A percentile compares a stretch with the other conserved stretches of the same genome.
These are phyloP conservation scores for Drosophila sucinea DNA, from an alignment of 1,140 invertebrate genomes.

Conservation along the genomic window DNA sequence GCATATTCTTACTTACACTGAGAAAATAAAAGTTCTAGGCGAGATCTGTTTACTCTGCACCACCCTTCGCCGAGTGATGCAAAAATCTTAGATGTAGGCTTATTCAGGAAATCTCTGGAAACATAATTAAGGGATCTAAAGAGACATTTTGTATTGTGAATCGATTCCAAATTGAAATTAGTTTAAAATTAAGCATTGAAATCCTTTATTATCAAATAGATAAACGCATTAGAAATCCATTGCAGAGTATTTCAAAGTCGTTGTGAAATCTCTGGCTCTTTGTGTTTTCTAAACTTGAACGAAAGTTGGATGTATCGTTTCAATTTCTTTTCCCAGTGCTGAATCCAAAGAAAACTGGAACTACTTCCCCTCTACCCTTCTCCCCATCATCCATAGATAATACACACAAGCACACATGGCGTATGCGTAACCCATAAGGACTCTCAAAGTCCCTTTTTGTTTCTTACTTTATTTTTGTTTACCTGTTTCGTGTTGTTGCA, in stretches of 20 bases:
- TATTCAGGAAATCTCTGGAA: no score
- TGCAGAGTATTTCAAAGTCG: not conserved
- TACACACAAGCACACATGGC: conserved; percentile 40
- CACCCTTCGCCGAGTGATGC: no score
- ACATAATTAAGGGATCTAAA: no score
- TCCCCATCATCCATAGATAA: not conserved
- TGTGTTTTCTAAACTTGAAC: no score
- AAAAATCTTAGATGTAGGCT: no score
- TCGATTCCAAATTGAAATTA: no score
- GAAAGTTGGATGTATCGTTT: not conserved
- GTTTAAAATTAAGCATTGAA: no score
- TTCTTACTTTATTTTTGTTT: conserved; percentile 10
- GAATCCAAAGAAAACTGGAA: conserved; percentile 44
- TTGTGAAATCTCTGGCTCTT: not conserved
- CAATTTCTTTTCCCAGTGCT: conserved; percentile 2
- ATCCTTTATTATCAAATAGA: no score
- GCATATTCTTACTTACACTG: conserved; percentile 16
- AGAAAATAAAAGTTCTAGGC: conserved; percentile 11
- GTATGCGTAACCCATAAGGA: conserved; percentile 74
- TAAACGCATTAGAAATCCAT: no score
- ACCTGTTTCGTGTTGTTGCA: conserved; percentile 63
- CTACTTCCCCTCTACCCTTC: conserved; percentile 1
- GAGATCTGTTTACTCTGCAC: not conserved
- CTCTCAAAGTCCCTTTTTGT: conserved; percentile 30
- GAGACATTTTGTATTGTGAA: no score